A percentile compares a stretch with the other conserved stretches of the same genome.
phyloP scores from a whole-genome alignment of 2,797 vertebrate species.

The Silurus lanzhouensis region DNA sequence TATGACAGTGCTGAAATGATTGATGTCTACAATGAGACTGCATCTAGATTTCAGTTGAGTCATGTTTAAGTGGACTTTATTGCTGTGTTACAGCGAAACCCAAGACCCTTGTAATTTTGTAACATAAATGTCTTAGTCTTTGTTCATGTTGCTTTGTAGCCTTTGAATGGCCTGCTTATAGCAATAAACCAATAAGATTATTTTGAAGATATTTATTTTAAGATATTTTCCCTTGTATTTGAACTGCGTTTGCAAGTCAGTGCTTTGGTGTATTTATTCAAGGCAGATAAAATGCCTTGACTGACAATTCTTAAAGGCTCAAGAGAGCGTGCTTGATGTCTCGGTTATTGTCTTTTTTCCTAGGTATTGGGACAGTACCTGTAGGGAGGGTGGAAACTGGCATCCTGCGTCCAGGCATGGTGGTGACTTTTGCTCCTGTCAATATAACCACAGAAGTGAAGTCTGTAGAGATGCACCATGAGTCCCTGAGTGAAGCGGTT shows the following conservation, averaged over 20 bases:
- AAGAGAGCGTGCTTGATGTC: neutral
- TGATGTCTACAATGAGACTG: too few relatives aligned
- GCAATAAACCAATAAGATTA: neutral
- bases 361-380: conserved; percentile 66
- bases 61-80: neutral
- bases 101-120: neutral
- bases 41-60: neutral
- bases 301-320: too few relatives aligned
- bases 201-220: neutral
- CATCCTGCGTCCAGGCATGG: conserved; percentile 57
- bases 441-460: conserved; percentile 65
- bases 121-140: neutral
- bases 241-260: neutral
- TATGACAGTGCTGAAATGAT: neutral
- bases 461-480: conserved; percentile 72
- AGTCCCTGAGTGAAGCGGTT: conserved; percentile 60
- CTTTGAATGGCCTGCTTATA: neutral
- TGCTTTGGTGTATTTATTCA: too few relatives aligned
- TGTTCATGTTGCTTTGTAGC: neutral
- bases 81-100: neutral
- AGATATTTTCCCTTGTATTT: neutral
- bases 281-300: neutral
- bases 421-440: conserved; percentile 63
- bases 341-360: neutral
- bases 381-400: conserved; percentile 66